Evolutionary conservation across 2,888 invertebrate genomes (phyloP).

Genomic region (Julus scanicus): DNA sequence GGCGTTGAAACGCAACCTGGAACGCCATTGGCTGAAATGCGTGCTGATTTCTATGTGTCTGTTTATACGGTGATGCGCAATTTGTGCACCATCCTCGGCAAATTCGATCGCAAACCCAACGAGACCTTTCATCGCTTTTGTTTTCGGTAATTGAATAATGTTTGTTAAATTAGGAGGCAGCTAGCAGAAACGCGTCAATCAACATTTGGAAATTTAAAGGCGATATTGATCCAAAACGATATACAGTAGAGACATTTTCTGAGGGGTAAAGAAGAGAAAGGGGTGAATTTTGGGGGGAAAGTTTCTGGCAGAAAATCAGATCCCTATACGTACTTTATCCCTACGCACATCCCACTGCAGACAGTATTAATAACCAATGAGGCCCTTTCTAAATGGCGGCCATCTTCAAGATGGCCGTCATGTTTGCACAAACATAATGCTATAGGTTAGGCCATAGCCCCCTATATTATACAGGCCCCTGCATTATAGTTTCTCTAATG

Average conservation of each 20-base stretch:
- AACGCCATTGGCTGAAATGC: slow-evolving; percentile 37
- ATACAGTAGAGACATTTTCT: background rate
- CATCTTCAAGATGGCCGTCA: background rate
- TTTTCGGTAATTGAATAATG: slow-evolving; percentile 55
- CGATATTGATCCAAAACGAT: slow-evolving; percentile 49
- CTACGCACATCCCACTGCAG: background rate
- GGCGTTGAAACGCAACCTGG: background rate
- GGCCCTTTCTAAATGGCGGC: too few species aligned
- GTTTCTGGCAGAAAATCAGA: background rate
- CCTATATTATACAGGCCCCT: too few species aligned
- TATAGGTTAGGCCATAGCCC: too few species aligned
- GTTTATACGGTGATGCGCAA: slow-evolving; percentile 37
- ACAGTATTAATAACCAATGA: background rate
- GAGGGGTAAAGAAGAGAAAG: background rate
- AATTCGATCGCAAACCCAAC: slow-evolving; percentile 50
- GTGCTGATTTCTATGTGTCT: slow-evolving; percentile 29
- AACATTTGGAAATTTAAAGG: slow-evolving; percentile 50
- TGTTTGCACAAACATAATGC: too few species aligned
- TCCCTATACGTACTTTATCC: background rate
- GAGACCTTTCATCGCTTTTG: slow-evolving; percentile 54
- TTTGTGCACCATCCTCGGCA: slow-evolving; percentile 43
- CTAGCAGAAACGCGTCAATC: slow-evolving; percentile 50
- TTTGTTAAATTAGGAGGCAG: slow-evolving; percentile 51
- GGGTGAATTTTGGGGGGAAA: background rate
- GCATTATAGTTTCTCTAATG: too few species aligned